Conservation (phyloP, 2,888 invertebrate genomes). For the Phengaris alcon region DNA sequence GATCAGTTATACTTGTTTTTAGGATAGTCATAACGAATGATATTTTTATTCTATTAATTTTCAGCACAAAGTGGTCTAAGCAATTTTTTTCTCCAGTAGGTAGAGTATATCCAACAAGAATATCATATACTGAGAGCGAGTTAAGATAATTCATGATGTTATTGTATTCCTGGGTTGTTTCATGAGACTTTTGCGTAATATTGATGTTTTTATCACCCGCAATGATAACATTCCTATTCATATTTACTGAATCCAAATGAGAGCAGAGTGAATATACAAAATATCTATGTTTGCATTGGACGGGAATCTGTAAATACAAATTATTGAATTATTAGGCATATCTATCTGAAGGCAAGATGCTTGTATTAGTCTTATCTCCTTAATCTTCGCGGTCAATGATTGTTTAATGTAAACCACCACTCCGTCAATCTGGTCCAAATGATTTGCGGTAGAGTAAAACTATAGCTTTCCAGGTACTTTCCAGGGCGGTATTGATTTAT, state of each 20-base stretch:
- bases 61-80: conserved; percentile 33
- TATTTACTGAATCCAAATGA: not conserved
- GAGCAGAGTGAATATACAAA: conserved; percentile 1
- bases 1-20: conserved; percentile 1
- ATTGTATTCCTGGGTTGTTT: not conserved
- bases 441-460: not conserved
- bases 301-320: not conserved
- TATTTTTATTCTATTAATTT: not conserved
- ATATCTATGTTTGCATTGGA: not conserved
- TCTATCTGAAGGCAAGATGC: too few species aligned
- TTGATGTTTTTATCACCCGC: conserved; percentile 27
- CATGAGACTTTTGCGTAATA: not conserved
- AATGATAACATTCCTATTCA: not conserved
- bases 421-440: not conserved
- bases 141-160: conserved; percentile 17
- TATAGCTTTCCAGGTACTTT: not conserved
- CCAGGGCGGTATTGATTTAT: not conserved
- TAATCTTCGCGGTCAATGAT: too few species aligned
- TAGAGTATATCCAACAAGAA: too few species aligned
- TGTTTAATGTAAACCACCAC: not conserved
- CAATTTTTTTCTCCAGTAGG: conserved; percentile 31
- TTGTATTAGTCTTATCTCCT: too few species aligned
- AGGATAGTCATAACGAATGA: not conserved
- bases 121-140: conserved; percentile 20
- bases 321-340: too few species aligned